These are phyloP conservation scores for Drosophila sordidula DNA, from an alignment of 2,888 invertebrate species.

Conservation along the genomic window DNA sequence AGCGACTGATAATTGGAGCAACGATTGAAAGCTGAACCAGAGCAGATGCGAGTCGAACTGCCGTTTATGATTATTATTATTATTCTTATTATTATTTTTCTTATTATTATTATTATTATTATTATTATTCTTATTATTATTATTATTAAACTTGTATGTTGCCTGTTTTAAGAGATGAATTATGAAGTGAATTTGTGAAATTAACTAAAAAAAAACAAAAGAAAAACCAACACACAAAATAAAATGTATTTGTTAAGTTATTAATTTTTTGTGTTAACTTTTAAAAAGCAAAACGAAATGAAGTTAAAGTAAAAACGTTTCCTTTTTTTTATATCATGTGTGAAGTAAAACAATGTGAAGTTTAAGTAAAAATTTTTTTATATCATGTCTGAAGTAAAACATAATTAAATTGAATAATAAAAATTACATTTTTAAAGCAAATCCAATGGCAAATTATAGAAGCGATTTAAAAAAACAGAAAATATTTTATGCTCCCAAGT, in stretches of 20 bases:
- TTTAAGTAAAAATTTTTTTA: slow-evolving; percentile 9
- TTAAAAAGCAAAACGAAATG: slow-evolving; percentile 3
- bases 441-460: background rate
- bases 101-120: slow-evolving; percentile 6
- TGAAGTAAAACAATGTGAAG: background rate
- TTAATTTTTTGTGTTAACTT: slow-evolving; percentile 6
- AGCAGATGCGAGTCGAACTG: slow-evolving; percentile 29
- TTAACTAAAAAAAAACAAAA: background rate
- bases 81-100: too few species aligned
- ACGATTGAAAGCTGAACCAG: background rate
- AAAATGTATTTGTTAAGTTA: slow-evolving; percentile 7
- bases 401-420: slow-evolving; percentile 18
- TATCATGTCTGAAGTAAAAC: slow-evolving; percentile 21
- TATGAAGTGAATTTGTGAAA: slow-evolving; percentile 3
- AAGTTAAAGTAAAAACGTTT: slow-evolving; percentile 3
- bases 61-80: slow-evolving; percentile 23
- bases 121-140: slow-evolving; percentile 7
- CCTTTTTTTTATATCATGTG: slow-evolving; percentile 3
- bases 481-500: background rate
- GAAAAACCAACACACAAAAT: background rate
- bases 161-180: slow-evolving; percentile 7
- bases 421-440: background rate
- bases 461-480: background rate
- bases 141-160: slow-evolving; percentile 17
- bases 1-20: slow-evolving; percentile 21